These are phyloP conservation scores for Epicauta chinensis DNA, from an alignment of 1,140 invertebrate species.

Conservation along the genomic window DNA sequence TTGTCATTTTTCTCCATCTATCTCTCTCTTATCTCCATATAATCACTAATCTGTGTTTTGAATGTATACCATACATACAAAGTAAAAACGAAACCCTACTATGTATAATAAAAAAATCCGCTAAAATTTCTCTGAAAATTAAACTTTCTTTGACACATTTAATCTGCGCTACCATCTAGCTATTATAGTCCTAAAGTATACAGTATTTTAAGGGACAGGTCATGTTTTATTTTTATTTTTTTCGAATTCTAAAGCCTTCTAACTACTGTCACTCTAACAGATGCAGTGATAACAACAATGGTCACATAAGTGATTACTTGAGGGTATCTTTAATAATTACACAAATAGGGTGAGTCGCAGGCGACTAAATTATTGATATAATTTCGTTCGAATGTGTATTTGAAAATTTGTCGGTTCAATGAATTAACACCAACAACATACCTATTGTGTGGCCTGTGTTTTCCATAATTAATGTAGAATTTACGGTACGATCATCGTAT, in stretches of 20 bases:
- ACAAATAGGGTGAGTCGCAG: no score
- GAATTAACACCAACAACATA: no score
- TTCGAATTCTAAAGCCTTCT: background rate
- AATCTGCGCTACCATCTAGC: constrained; percentile 23
- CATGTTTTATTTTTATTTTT: background rate
- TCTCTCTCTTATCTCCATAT: no score
- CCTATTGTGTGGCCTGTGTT: no score
- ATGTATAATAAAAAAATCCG: constrained; percentile 31
- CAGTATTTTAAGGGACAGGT: background rate
- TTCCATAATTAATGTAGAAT: no score
- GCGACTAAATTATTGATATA: no score
- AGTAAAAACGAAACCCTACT: constrained; percentile 31
- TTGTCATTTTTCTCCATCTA: background rate
- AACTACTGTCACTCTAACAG: no score
- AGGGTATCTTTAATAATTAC: no score
- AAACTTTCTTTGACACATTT: constrained; percentile 38
- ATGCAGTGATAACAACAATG: background rate
- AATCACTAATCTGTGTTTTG: no score
- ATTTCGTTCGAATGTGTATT: no score
- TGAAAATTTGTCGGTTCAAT: no score
- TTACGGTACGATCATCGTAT: no score
- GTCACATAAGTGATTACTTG: constrained; percentile 2
- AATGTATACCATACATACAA: constrained; percentile 19
- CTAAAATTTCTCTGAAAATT: constrained; percentile 41
- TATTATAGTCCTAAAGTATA: constrained; percentile 11